Percentiles rank a stretch among this genome's conserved stretches.
Evolutionary conservation across 1,140 invertebrate genomes (phyloP).

Genomic region (Drosophila erecta): DNA sequence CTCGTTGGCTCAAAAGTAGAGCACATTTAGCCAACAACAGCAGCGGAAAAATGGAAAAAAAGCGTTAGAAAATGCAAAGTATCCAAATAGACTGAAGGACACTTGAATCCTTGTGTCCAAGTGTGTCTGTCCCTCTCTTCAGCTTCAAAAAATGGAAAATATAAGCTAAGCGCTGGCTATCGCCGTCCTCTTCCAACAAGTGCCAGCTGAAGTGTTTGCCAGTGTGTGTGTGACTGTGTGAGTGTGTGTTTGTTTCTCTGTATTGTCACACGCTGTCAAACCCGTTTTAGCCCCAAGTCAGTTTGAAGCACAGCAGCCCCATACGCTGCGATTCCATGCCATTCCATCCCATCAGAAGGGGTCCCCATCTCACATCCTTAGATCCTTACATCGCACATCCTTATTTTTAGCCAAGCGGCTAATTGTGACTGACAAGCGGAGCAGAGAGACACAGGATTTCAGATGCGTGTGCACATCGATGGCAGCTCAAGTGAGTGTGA

Average conservation of each 20-base stretch:
- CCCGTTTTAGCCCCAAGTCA: constrained; percentile 64
- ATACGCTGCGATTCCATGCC: not conserved
- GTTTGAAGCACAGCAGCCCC: constrained; percentile 47
- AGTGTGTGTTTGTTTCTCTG: constrained; percentile 31
- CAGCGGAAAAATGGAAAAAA: constrained; percentile 34
- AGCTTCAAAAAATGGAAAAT: constrained; percentile 34
- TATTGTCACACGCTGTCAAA: constrained; percentile 78
- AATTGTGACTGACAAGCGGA: constrained; percentile 73
- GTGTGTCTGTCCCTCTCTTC: constrained; percentile 57
- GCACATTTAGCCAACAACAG: constrained; percentile 70
- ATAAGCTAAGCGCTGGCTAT: constrained; percentile 60
- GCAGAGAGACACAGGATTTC: constrained; percentile 29
- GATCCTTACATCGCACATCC: constrained; percentile 11
- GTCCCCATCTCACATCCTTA: not conserved
- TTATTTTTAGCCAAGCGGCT: constrained; percentile 77
- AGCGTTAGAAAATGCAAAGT: constrained; percentile 73
- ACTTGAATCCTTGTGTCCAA: constrained; percentile 78
- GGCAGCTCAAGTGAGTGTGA: constrained; percentile 74
- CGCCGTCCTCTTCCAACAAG: constrained; percentile 23
- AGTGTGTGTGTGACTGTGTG: constrained; percentile 31
- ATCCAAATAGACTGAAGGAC: constrained; percentile 83
- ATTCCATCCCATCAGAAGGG: not conserved
- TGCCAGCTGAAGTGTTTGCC: constrained; percentile 29
- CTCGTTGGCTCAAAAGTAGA: constrained; percentile 70
- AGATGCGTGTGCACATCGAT: constrained; percentile 55